These are phyloP conservation scores for Callospermophilus lateralis DNA, from an alignment of 2,113 vertebrate genomes.

Conservation along the genomic window DNA sequence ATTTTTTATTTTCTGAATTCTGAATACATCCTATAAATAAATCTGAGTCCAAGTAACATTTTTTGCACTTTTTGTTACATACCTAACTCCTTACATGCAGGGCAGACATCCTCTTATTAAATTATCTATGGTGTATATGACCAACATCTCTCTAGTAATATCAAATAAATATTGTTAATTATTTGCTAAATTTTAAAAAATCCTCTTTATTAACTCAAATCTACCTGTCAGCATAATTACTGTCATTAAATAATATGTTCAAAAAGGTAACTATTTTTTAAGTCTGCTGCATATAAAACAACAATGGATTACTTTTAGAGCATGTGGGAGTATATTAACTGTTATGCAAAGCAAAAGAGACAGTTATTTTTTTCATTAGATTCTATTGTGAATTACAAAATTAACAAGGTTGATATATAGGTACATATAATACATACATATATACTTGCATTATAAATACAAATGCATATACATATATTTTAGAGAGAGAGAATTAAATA, in stretches of 20 bases:
- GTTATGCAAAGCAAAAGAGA: neutral
- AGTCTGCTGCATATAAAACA: neutral
- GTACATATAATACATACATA: neutral
- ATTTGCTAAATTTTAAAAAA: slow-evolving; percentile 11
- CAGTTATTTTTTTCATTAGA: neutral
- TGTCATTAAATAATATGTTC: neutral
- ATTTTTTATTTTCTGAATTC: slow-evolving; percentile 15
- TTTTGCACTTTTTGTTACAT: neutral
- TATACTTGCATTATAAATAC: too few species aligned
- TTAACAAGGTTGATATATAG: neutral
- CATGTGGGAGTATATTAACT: neutral
- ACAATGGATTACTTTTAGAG: neutral
- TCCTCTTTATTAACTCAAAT: neutral
- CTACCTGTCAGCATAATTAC: neutral
- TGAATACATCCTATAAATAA: neutral
- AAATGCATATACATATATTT: neutral
- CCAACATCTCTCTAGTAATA: neutral
- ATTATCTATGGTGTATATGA: neutral
- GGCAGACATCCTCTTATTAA: neutral
- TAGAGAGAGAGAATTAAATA: neutral
- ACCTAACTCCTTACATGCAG: neutral
- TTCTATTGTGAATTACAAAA: neutral
- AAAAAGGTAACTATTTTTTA: neutral
- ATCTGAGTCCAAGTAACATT: neutral
- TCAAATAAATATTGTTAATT: slow-evolving; percentile 3